These are phyloP conservation scores for Drosophila anceps DNA, from an alignment of 2,888 invertebrate genomes.

Conservation along the genomic window DNA sequence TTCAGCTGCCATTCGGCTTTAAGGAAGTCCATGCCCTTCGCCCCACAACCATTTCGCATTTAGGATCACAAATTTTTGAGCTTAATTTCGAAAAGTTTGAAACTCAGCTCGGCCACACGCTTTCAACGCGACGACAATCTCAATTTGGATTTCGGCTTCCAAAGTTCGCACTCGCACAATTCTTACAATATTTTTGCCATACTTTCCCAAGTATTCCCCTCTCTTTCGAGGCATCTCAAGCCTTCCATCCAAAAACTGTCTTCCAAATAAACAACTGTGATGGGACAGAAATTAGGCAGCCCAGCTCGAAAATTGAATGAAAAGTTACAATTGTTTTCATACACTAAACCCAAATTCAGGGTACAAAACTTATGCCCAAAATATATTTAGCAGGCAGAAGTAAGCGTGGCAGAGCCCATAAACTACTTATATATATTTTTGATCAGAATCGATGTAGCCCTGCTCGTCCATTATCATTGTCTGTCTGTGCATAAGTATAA, in stretches of 20 bases:
- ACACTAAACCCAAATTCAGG: no score
- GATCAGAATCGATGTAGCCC: no score
- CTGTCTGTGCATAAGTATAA: no score
- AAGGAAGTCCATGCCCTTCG: background rate
- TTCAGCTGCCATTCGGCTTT: background rate
- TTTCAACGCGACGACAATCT: constrained; percentile 18
- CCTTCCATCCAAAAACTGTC: background rate
- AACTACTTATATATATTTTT: no score
- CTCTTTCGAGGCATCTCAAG: background rate
- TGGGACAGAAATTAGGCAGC: background rate
- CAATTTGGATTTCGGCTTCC: constrained; percentile 9
- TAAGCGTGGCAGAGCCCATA: no score
- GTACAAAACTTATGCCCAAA: no score
- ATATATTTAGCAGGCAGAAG: no score
- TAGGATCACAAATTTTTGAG: constrained; percentile 20
- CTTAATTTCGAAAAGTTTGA: constrained; percentile 30
- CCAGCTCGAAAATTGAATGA: background rate
- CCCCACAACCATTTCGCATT: constrained; percentile 11
- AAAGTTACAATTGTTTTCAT: background rate
- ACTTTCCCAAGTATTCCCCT: background rate
- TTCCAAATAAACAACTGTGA: background rate
- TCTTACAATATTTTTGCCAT: constrained; percentile 22
- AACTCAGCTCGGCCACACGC: constrained; percentile 18
- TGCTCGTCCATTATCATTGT: no score
- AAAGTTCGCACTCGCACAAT: constrained; percentile 4